Conservation (phyloP, 2,113 vertebrate genomes). For the Chaetodon trifascialis region DNA sequence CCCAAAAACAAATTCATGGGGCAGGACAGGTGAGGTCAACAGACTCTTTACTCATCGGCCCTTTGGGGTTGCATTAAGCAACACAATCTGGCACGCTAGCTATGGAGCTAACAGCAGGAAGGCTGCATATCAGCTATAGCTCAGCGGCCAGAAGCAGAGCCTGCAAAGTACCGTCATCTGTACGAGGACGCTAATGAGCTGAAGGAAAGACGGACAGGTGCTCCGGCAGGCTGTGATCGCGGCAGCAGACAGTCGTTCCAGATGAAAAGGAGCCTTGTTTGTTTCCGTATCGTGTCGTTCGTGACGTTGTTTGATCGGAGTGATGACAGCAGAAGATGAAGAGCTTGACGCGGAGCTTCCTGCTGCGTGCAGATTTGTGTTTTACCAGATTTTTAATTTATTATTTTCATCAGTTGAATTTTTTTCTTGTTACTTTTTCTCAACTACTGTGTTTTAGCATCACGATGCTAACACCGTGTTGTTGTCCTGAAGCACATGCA, state of each 20-base stretch:
- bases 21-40: conserved; percentile 17
- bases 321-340: too few species aligned
- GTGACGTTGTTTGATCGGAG: not conserved
- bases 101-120: not conserved
- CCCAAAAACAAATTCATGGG: not conserved
- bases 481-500: not conserved
- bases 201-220: conserved; percentile 18
- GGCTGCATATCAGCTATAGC: not conserved
- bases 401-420: too few species aligned
- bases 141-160: too few species aligned
- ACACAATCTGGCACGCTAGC: not conserved
- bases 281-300: too few species aligned
- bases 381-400: too few species aligned
- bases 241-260: not conserved
- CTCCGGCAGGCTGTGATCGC: conserved; percentile 12
- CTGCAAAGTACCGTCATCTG: not conserved
- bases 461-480: not conserved
- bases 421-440: not conserved
- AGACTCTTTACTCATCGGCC: conserved; percentile 3
- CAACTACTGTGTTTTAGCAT: not conserved
- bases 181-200: not conserved
- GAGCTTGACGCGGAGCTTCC: too few species aligned
- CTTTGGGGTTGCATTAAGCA: not conserved
- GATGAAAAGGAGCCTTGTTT: too few species aligned
- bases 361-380: too few species aligned